Evolutionary conservation across 2,113 vertebrate species (phyloP).

Genomic region (Chloropsis hardwickii): DNA sequence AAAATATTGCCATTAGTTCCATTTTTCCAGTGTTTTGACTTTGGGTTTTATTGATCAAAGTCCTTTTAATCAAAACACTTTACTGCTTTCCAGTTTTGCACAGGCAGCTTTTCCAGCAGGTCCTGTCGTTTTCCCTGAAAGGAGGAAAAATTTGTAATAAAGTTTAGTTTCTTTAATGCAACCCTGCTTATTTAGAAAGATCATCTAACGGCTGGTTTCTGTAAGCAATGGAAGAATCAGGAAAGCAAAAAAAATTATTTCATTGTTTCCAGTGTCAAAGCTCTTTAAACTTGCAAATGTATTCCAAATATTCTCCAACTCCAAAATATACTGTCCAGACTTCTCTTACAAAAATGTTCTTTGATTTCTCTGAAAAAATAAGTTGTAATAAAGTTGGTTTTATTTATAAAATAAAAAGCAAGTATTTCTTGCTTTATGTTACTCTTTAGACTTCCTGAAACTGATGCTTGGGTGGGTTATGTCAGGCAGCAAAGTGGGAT

Average conservation of each 20-base stretch:
- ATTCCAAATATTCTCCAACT: neutral
- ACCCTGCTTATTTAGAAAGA: neutral
- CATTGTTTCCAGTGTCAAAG: neutral
- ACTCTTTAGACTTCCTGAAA: neutral
- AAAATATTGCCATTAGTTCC: neutral
- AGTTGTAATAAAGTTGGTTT: too few relatives aligned
- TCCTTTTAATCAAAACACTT: neutral
- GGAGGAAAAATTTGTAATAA: neutral
- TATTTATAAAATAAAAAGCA: too few relatives aligned
- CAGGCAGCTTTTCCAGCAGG: neutral
- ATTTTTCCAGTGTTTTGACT: neutral
- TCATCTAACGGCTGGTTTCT: neutral
- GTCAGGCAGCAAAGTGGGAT: neutral
- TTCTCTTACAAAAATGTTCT: neutral
- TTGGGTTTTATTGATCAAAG: neutral
- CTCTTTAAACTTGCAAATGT: neutral
- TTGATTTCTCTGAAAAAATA: neutral
- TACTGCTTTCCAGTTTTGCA: neutral
- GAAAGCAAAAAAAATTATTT: neutral
- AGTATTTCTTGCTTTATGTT: neutral
- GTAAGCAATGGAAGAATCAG: neutral
- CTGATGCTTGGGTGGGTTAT: neutral
- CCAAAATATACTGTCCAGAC: neutral
- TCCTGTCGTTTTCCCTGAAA: neutral
- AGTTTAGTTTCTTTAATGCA: neutral